Evolutionary conservation across 2,113 vertebrate species (phyloP).

Genomic region (Larimichthys crocea): DNA sequence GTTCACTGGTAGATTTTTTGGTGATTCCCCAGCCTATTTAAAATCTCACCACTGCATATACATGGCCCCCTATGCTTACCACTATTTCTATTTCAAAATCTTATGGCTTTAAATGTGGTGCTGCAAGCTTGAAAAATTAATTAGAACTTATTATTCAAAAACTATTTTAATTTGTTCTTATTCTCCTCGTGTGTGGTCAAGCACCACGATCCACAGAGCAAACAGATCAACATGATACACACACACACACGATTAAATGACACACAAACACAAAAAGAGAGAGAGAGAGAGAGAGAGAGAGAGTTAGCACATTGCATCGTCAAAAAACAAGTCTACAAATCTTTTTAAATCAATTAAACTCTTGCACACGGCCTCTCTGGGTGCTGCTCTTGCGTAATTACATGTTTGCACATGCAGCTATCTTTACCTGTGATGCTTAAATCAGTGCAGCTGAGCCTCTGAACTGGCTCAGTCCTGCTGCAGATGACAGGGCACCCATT

Average conservation of each 20-base stretch:
- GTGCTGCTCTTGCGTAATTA: conserved; percentile 1
- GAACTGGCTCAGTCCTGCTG: conserved; percentile 66
- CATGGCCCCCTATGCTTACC: no score
- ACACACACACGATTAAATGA: background rate
- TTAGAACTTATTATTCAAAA: background rate
- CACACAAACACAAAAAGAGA: background rate
- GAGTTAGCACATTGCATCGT: background rate
- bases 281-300: background rate
- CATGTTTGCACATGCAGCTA: conserved; percentile 17
- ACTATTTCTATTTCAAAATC: no score
- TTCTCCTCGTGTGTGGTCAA: no score
- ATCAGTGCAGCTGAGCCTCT: conserved; percentile 71
- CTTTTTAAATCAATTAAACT: background rate
- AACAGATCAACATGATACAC: background rate
- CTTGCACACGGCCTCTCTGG: background rate
- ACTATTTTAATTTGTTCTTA: background rate
- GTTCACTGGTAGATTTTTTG: background rate
- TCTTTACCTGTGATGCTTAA: conserved; percentile 64
- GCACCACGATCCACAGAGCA: background rate
- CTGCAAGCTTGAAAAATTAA: background rate
- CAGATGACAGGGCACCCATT: conserved; percentile 79
- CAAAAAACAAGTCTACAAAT: background rate
- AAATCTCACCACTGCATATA: no score
- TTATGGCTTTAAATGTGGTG: background rate
- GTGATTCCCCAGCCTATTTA: background rate